Evolutionary conservation across 2,888 invertebrate genomes (phyloP), one percentile per base, ranked within the genome.

Genomic region (Apotomis turbidana): DNA sequence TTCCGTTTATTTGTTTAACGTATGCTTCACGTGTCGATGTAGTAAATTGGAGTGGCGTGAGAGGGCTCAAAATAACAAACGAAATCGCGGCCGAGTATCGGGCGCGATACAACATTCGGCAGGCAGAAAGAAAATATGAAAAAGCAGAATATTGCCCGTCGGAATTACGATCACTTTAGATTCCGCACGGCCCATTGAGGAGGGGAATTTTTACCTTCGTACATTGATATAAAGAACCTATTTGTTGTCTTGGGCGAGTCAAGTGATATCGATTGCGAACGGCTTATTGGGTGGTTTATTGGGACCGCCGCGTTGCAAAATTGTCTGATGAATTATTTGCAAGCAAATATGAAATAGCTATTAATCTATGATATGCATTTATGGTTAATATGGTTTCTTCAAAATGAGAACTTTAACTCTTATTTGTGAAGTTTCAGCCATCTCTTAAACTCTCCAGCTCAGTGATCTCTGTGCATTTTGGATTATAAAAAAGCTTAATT

Each of bases 141-240:
- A 92, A 90, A 88, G 87, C 88, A 82, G 89, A 91, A 91, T 91
- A 91, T 93, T 90, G 90, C 90, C 89, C 88, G 89, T 88, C 91
- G 86, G 91, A 91, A 93, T 93, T 92, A 91, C 91, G 90, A 90
- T 91, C 90, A 88, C 87, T 91, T 92, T 91, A 87, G 91, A 91
- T 90, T 91, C 90, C 86, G 81, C 86, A 88, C 89, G 87, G 87
- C 87, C 90, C 87, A 91, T 91, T 89, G 90, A 88, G 88, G 85
- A 58, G 89, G 87, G 89, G 88, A 91, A 91, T 91, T 92, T 90
- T 92, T 90, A 90, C 90, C 90, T 91, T 89, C 86, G 83, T 87
- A 88, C 90, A 87, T 90, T 86, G 89, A 86, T 87, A 86, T 90
- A 90, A 89, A 89, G 89, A 88, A 90, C 90, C 88, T 90, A 90